Conservation (phyloP, 2,888 invertebrate species). For the Perizoma flavofasciatum region DNA sequence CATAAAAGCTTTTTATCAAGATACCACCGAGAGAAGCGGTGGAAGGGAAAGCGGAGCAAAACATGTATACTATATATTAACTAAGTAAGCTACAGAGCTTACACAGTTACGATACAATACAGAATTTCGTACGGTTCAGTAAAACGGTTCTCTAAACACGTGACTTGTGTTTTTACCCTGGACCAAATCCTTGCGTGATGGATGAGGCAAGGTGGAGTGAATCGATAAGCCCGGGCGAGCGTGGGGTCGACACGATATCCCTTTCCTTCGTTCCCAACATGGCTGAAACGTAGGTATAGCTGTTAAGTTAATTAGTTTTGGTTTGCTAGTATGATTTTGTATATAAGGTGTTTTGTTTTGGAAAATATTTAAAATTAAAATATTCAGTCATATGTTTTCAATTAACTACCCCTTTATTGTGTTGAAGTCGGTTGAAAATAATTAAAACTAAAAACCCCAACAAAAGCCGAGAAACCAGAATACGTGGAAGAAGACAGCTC, state of each 20-base stretch:
- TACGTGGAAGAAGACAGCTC: constrained; percentile 42
- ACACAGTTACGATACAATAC: no score
- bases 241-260: constrained; percentile 21
- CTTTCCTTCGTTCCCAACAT: constrained; percentile 9
- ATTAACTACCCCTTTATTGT: background rate
- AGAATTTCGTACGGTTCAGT: no score
- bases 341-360: background rate
- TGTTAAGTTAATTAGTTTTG: constrained; percentile 23
- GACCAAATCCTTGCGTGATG: no score
- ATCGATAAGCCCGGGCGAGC: constrained; percentile 37
- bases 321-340: constrained; percentile 3
- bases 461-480: constrained; percentile 30
- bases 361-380: background rate
- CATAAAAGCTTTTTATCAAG: no score
- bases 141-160: no score
- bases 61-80: no score
- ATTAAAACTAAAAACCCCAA: constrained; percentile 2
- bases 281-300: constrained; percentile 12
- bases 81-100: no score
- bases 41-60: no score
- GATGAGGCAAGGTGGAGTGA: constrained; percentile 10
- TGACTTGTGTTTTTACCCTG: no score
- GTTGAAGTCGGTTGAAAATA: background rate
- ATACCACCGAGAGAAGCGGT: no score
- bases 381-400: no score